phyloP scores from a whole-genome alignment of 2,888 invertebrate genomes.

The Atethmia centrago region DNA sequence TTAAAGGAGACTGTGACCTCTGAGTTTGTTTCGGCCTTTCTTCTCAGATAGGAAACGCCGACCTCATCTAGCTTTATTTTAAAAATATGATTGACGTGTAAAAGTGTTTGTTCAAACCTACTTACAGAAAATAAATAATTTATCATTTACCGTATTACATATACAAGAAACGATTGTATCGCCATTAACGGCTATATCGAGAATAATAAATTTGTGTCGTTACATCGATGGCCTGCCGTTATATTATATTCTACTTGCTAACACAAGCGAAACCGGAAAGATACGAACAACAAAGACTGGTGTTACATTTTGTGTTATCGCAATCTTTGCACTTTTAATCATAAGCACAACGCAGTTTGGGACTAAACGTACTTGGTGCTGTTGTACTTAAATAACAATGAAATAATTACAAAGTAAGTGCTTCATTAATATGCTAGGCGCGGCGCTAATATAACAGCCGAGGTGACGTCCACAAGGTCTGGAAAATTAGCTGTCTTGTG shows the following conservation, averaged over 20 bases:
- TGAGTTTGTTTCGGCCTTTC: no score
- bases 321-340: constrained; percentile 12
- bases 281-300: constrained; percentile 19
- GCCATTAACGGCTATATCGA: constrained; percentile 24
- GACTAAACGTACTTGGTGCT: background rate
- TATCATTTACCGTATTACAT: constrained; percentile 22
- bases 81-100: no score
- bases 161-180: constrained; percentile 23
- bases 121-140: no score
- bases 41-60: no score
- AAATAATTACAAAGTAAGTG: constrained; percentile 36
- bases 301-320: constrained; percentile 15
- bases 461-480: constrained; percentile 14
- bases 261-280: constrained; percentile 37
- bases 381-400: constrained; percentile 21
- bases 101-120: no score
- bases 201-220: constrained; percentile 21
- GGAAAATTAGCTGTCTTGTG: constrained; percentile 19
- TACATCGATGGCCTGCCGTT: background rate
- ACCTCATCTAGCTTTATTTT: no score
- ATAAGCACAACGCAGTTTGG: constrained; percentile 2
- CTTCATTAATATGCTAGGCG: constrained; percentile 35
- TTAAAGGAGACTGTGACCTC: no score
- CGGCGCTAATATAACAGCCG: constrained; percentile 13
- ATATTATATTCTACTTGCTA: constrained; percentile 38